Base-by-base conservation (phyloP, 2,113 vertebrate species). In the Anser cygnoides region DNA sequence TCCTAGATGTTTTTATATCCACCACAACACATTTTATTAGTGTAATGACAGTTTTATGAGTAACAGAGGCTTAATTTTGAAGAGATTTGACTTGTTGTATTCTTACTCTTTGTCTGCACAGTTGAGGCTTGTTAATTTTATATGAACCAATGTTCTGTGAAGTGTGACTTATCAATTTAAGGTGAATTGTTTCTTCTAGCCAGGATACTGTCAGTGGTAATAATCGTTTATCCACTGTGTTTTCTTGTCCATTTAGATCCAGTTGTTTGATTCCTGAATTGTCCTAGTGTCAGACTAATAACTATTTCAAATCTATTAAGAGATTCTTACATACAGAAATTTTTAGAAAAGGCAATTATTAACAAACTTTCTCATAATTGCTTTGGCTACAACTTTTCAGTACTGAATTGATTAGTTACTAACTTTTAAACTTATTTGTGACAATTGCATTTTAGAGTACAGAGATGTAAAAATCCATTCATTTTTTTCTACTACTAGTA, bases 31-130 rank as follows among this genome's bases (percentile, higher is more conserved):
- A 35, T 70, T 88, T 90, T n/a, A 58, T 96, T 90, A 67, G 18
- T 37, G 33, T 94, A 73, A 84, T 93, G n/a, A 70, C 37, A 84
- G 58, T 91, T 94, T 86, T 65, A 66, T 55, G 59, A 94, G 37
- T 63, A 86, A 88, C 44, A 11, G 44, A 74, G 31, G 62, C 85
- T 15, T 81, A 86, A 86, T 92, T 92, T 83, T n/a, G 65, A 63
- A 22, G 37, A 62, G 29, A 70, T 70, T 37, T 90, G 58, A 62
- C 67, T 88, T 37, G 54, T 15, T 85, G 2, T 5, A 1, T 49
- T 88, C 71, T 58, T 16, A 83, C 46, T 86, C 25, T 70, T 26
- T 70, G 50, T 76, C 26, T 11, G 4, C 16, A 8, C 25, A 50
- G 44, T 37, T 82, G 43, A 25, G 37, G 25, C 67, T 94, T 6